These are phyloP conservation scores for Lasiommata megera DNA, from an alignment of 2,888 invertebrate genomes.

Conservation along the genomic window DNA sequence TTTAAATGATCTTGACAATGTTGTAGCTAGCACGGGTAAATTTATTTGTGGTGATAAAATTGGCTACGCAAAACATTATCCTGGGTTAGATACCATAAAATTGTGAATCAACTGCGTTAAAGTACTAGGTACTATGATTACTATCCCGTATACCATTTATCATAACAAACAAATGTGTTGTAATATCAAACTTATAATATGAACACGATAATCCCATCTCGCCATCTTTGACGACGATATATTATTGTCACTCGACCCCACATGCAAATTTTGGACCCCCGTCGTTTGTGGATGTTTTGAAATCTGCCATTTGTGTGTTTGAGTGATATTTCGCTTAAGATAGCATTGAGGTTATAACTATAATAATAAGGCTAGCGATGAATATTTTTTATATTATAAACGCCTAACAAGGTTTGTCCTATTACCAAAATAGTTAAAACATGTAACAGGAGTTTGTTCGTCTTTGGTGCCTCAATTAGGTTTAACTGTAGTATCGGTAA, in stretches of 20 bases:
- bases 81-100: no score
- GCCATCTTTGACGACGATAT: slow-evolving; percentile 39
- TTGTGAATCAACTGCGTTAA: no score
- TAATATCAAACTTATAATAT: slow-evolving; percentile 12
- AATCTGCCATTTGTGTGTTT: slow-evolving; percentile 27
- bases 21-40: no score
- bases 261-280: slow-evolving; percentile 40
- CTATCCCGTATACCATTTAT: background rate
- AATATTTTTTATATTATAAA: no score
- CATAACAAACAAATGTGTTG: slow-evolving; percentile 3
- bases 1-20: no score
- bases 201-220: slow-evolving; percentile 37
- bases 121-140: background rate
- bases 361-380: background rate
- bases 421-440: no score
- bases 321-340: slow-evolving; percentile 27
- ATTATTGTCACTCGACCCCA: slow-evolving; percentile 38
- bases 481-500: no score
- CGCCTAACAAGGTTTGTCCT: no score
- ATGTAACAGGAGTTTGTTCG: no score
- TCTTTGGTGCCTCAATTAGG: no score
- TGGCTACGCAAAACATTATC: no score
- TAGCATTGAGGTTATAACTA: slow-evolving; percentile 1
- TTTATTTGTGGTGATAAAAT: no score
- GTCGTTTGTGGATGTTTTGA: slow-evolving; percentile 29